Base-by-base conservation (phyloP, 2,888 invertebrate species). In the Sinotaia quadrata region DNA sequence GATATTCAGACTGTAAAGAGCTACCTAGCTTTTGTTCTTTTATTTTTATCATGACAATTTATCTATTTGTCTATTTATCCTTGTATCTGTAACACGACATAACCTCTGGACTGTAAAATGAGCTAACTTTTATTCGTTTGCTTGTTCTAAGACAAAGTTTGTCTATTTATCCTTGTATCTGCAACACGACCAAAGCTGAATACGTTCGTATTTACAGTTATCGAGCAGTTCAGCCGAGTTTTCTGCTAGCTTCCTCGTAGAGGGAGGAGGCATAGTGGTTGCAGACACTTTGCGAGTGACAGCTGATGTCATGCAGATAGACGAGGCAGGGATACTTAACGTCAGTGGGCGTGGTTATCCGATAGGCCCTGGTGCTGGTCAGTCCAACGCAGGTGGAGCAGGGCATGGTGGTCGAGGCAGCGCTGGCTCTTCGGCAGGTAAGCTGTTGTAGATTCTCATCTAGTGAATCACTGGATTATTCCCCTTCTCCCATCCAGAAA, bases 331-430 rank as follows among this genome's bases (percentile, higher is more conserved):
- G 24, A 44, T 61, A 29, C 59, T 82, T 34, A 71, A 67, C 15
- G 59, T 74, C 12, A 67, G 75, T 63, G 79, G 77, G 37, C 66
- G 70, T 37, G 81, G 80, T 15, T 58, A 74, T n/a, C 49, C 62
- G 4, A 59, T 21, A 29, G 81, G 81, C 7, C 57, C 57, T 24
- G 81, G 81, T 15, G 58, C 31, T n/a, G 80, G 81, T 24, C 31
- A 33, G 0, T 65, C 29, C 1, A 56, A 37, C 4, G 56, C 33
- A 5, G 81, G 81, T 27, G 81, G 81, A 24, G 81, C 76, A 21
- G 78, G 81, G 29, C 75, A 75, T 61, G 81, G 79, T 54, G 81
- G 81, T 24, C 61, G 74, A 59, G 81, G 81, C 24, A 77, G 74
- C 34, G 65, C 36, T 18, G 72, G 67, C 4, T 37, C 66, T 24